Evolutionary conservation across 2,113 vertebrate species (phyloP).

Genomic region (Ammodramus savannarum): DNA sequence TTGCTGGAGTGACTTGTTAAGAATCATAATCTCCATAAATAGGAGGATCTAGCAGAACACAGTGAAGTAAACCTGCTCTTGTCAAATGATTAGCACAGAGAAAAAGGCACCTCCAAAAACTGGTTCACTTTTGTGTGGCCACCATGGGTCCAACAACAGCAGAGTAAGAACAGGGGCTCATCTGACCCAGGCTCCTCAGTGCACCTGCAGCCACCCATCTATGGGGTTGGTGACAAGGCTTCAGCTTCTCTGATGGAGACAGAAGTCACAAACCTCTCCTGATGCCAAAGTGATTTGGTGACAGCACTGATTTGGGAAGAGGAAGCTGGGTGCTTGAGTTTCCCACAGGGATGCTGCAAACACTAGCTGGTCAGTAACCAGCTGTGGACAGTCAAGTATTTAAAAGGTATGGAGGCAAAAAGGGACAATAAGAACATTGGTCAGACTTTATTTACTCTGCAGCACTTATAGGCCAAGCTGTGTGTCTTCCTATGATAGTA

Average conservation of each 20-base stretch:
- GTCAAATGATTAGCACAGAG: neutral
- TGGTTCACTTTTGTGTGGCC: neutral
- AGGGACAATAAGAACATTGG: neutral
- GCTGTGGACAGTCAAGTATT: fast-evolving
- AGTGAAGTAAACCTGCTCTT: neutral
- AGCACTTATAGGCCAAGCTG: neutral
- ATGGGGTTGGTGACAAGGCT: neutral
- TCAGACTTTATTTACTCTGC: neutral
- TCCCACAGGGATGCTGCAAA: neutral
- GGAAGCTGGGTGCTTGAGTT: neutral
- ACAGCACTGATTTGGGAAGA: neutral
- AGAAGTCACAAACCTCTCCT: neutral
- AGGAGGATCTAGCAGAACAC: neutral
- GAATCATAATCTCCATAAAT: neutral
- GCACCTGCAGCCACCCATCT: fast-evolving
- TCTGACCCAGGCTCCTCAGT: neutral
- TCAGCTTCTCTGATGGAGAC: neutral
- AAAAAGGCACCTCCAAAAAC: neutral
- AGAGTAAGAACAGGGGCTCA: neutral
- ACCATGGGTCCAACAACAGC: neutral
- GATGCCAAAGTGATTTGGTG: neutral
- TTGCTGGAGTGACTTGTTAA: neutral
- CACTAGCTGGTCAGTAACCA: neutral
- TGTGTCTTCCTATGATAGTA: neutral
- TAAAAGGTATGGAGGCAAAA: neutral